Percentiles rank a stretch among this genome's conserved stretches.
phyloP scores from a whole-genome alignment of 2,113 vertebrate species.

The Lepisosteus osseus region DNA sequence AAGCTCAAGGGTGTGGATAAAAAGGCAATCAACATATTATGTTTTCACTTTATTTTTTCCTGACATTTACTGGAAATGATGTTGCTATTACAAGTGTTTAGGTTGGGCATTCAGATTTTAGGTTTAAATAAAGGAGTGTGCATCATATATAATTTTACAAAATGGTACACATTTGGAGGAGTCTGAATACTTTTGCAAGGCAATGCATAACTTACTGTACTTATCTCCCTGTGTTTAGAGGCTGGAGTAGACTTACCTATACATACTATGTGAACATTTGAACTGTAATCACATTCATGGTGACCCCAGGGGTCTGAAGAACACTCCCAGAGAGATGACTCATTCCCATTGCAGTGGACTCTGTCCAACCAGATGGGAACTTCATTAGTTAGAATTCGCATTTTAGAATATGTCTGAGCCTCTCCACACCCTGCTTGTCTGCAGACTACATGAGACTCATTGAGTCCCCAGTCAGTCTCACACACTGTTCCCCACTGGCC shows the following conservation, averaged over 20 bases:
- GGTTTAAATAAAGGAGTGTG: too few relatives aligned
- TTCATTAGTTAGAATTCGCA: not conserved
- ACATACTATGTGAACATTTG: conserved; percentile 17
- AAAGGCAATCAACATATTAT: too few relatives aligned
- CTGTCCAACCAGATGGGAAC: conserved; percentile 33
- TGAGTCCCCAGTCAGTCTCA: not conserved
- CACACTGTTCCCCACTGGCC: conserved; percentile 38
- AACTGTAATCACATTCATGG: conserved; percentile 26
- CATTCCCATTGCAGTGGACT: conserved; percentile 18
- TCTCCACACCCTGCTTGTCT: conserved; percentile 41
- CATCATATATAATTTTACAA: too few relatives aligned
- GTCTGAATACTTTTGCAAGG: too few relatives aligned
- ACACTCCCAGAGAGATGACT: conserved; percentile 30
- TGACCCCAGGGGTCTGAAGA: conserved; percentile 18
- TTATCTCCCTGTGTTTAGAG: too few relatives aligned
- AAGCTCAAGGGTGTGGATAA: too few relatives aligned
- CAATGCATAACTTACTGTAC: too few relatives aligned
- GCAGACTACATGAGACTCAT: conserved; percentile 33
- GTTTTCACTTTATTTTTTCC: too few relatives aligned
- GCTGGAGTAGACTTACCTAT: not conserved
- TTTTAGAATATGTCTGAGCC: not conserved
- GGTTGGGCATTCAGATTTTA: too few relatives aligned
- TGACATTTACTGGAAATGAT: too few relatives aligned
- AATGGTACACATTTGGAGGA: too few relatives aligned
- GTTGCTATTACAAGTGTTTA: too few relatives aligned